phyloP scores from a whole-genome alignment of 2,113 vertebrate genomes.

The Petroica traversi region DNA sequence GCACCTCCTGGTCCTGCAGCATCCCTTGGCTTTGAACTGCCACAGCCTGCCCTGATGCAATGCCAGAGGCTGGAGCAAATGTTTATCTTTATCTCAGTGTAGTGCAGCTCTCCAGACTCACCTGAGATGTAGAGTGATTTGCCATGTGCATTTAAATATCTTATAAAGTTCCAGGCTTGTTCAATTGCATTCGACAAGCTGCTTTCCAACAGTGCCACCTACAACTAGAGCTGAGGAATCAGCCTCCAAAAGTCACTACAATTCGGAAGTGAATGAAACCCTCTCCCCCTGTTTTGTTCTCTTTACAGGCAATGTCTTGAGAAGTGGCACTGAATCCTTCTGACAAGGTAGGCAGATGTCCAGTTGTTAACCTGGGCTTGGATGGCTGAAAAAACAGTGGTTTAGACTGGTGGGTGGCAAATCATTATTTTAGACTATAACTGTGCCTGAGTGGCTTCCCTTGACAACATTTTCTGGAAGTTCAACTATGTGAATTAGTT shows the following conservation, averaged over 20 bases:
- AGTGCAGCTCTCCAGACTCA: background rate
- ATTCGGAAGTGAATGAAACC: background rate
- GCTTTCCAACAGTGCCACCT: background rate
- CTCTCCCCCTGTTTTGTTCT: background rate
- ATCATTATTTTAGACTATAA: background rate
- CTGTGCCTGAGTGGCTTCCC: background rate
- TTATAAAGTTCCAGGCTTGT: background rate
- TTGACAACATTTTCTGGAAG: background rate
- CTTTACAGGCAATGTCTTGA: background rate
- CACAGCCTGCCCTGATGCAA: rapidly evolving
- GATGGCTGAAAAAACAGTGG: background rate
- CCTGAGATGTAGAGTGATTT: background rate
- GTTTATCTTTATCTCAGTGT: background rate
- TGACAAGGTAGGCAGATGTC: background rate
- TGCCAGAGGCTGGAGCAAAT: rapidly evolving
- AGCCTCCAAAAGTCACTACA: background rate
- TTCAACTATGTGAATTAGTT: background rate
- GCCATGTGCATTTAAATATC: rapidly evolving
- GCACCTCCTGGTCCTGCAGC: background rate
- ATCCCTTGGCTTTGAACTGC: background rate
- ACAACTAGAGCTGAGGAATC: too few relatives aligned
- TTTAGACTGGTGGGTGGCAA: background rate
- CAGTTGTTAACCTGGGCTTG: background rate
- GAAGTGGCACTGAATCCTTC: background rate
- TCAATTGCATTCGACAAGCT: background rate